Base-by-base conservation (phyloP, 2,888 invertebrate species). In the Emesis furor region DNA sequence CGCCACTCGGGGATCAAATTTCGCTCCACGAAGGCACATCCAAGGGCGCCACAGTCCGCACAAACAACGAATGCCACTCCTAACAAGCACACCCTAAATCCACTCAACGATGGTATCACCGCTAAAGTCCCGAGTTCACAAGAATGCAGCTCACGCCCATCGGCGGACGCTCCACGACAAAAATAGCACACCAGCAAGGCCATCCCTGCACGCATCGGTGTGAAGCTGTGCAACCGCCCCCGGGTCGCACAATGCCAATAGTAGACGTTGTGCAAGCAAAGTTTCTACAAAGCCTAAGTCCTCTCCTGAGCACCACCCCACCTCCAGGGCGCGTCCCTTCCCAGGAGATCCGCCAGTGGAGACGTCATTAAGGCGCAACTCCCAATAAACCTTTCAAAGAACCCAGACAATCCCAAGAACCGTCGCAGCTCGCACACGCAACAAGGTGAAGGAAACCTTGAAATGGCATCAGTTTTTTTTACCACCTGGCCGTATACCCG, bases 161-260 rank as follows among this genome's bases (percentile, higher is more conserved):
- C 42, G 4, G 51, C 3, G 14, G 39, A n/a, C 14, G 68, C 42
- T 17, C 42, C n/a, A n/a, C 69, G 32, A 17, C 69, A 39, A 39
- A 69, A 69, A 39, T 69, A 82, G 32, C 3, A 78, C 67, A 17
- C 69, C 81, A 1, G 78, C 83, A 12, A 84, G 24, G 2, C 83
- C 83, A 46, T 81, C 3, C 46, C 46, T 84, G n/a, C 81, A 76
- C 3, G 83, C 83, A 12, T 84, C 83, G 0, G 83, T 84, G 46
- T 84, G 83, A 5, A 84, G 42, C 12, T 83, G 72, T 5, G 86
- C 86, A 89, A 92, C 65, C 4, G 86, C 55, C 67, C 74, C 32
- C 5, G 86, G 87, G 69, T 89, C 81, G 71, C 90, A 94, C 5
- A 93, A 88, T 0, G 88, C 81, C 7, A 93, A 75, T 55, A 92